Evolutionary conservation across 2,113 vertebrate genomes (phyloP), one percentile per base, ranked within the genome.

Genomic region (Fregetta grallaria): DNA sequence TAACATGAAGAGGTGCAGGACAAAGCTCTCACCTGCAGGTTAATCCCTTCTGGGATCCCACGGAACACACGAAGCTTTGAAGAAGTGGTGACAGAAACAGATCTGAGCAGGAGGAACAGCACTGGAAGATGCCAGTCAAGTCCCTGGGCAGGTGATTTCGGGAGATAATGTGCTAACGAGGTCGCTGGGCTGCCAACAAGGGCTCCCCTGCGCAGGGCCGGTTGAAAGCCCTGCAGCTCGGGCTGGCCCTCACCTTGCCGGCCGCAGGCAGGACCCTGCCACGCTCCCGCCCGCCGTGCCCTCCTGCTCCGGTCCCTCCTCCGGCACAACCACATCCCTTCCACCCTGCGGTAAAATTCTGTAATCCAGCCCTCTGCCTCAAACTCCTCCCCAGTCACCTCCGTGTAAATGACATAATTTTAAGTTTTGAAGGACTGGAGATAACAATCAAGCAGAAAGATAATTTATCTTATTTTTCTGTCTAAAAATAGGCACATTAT

Each of bases 221-320:
- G n/a, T n/a, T n/a, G n/a, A n/a, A n/a, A n/a, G n/a, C n/a, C n/a
- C n/a, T n/a, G n/a, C n/a, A 20, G 65, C 45, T 13, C 2, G 1
- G 56, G 27, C 61, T 30, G 44, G 15, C 11, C 3, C n/a, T n/a
- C n/a, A n/a, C n/a, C n/a, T n/a, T n/a, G n/a, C n/a, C n/a, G n/a
- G n/a, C n/a, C n/a, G n/a, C n/a, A n/a, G n/a, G n/a, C n/a, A n/a
- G n/a, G n/a, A n/a, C 59, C 45, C 27, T 59, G 42, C 34, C 3
- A 0, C 0, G 3, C 66, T 50, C 30, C 56, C 4, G 0, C 1
- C 30, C 0, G 1, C 59, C 3, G 0, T 42, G 32, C 27, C 56
- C 34, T 53, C 38, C 62, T n/a, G 42, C 63, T 13, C 4, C 3
- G 1, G 11, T 6, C 30, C 56, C 47, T 50, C 11, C 58, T 1